phyloP scores from a whole-genome alignment of 2,888 invertebrate species.

The Coleophora deauratella region DNA sequence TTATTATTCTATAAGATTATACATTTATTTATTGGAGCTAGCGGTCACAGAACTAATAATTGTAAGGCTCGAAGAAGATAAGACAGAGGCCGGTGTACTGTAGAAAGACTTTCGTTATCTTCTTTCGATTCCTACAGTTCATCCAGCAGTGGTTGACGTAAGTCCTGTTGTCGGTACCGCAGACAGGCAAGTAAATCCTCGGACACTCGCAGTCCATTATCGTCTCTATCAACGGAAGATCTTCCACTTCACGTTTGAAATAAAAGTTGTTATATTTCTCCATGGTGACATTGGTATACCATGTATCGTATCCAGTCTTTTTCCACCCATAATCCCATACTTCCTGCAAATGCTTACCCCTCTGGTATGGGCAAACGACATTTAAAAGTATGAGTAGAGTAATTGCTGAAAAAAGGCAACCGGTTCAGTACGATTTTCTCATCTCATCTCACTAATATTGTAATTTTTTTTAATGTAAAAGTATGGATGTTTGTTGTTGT shows the following conservation, averaged over 20 bases:
- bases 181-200: conserved; percentile 37
- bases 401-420: too few species aligned
- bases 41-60: conserved; percentile 8
- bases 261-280: background rate
- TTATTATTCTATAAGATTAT: background rate
- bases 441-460: too few species aligned
- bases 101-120: background rate
- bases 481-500: too few species aligned
- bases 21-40: background rate
- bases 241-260: conserved; percentile 2
- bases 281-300: too few species aligned
- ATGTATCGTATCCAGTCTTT: too few species aligned
- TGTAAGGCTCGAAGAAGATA: conserved; percentile 12
- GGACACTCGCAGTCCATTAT: conserved; percentile 32
- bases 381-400: too few species aligned
- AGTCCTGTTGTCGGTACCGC: conserved; percentile 31
- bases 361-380: too few species aligned
- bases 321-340: too few species aligned
- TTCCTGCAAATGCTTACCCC: too few species aligned
- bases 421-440: too few species aligned
- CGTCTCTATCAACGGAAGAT: conserved; percentile 16
- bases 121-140: conserved; percentile 20
- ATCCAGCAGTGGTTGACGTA: conserved; percentile 31
- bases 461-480: too few species aligned
- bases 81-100: conserved; percentile 23